These are phyloP conservation scores for Onychomys torridus DNA, from an alignment of 2,797 vertebrate species.

Conservation along the genomic window DNA sequence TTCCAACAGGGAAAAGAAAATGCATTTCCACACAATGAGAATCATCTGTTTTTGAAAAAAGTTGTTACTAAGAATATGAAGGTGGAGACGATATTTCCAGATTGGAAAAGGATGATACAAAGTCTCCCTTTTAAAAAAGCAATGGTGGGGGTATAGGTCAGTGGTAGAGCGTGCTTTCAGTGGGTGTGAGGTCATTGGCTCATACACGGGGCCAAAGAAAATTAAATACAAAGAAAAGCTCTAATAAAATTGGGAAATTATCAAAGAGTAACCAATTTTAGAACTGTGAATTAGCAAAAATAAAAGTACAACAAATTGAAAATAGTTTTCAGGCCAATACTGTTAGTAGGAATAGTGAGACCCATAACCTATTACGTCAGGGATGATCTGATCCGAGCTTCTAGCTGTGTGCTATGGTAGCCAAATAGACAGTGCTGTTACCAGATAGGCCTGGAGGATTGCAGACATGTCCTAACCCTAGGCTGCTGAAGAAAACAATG, in stretches of 20 bases:
- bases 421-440: neutral
- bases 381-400: neutral
- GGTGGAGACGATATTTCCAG: neutral
- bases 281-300: neutral
- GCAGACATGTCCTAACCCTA: neutral
- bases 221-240: neutral
- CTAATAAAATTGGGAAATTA: neutral
- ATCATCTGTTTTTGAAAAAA: conserved; percentile 6
- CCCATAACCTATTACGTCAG: neutral
- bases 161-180: neutral
- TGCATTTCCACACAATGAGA: neutral
- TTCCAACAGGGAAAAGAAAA: neutral
- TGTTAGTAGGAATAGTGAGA: neutral
- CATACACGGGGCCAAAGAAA: neutral
- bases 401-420: neutral
- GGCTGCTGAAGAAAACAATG: neutral
- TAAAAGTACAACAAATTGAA: neutral
- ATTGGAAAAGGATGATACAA: neutral
- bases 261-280: neutral
- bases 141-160: neutral
- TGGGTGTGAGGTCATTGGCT: neutral
- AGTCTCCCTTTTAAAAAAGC: neutral
- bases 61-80: neutral
- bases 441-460: neutral
- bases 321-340: neutral